These are phyloP conservation scores for Sebastes oblongus DNA, from an alignment of 2,797 vertebrate species.

Conservation along the genomic window DNA sequence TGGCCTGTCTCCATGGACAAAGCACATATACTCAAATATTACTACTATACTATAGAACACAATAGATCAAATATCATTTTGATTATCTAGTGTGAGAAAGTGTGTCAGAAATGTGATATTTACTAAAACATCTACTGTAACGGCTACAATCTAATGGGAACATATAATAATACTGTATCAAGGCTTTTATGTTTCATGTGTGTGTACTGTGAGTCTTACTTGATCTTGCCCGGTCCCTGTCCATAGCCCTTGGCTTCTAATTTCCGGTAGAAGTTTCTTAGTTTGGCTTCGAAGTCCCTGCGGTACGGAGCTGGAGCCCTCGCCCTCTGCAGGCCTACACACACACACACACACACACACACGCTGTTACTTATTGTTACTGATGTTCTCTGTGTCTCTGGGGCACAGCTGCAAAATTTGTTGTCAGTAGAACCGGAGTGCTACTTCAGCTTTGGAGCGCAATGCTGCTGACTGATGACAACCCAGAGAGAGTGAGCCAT, in stretches of 20 bases:
- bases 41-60: not conserved
- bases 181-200: not conserved
- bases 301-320: conserved; percentile 96
- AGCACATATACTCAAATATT: not conserved
- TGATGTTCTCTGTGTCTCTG: no score
- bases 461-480: no score
- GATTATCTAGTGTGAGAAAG: no score
- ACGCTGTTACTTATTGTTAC: not conserved
- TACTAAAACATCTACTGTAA: not conserved
- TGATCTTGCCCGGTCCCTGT: conserved; percentile 97
- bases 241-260: conserved; percentile 98
- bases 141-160: not conserved
- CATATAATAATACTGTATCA: not conserved
- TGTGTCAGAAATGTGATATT: not conserved
- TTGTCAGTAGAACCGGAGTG: no score
- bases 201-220: conserved; percentile 81
- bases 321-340: conserved; percentile 86
- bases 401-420: no score
- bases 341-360: not conserved
- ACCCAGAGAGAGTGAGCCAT: no score
- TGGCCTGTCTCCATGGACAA: not conserved
- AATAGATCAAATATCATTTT: no score
- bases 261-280: conserved; percentile 98
- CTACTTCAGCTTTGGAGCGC: no score
- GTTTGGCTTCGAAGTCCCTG: conserved; percentile 97